Percentiles rank a stretch among this genome's conserved stretches.
These are phyloP conservation scores for Brachyptera putata DNA, from an alignment of 2,888 invertebrate species.

Conservation along the genomic window DNA sequence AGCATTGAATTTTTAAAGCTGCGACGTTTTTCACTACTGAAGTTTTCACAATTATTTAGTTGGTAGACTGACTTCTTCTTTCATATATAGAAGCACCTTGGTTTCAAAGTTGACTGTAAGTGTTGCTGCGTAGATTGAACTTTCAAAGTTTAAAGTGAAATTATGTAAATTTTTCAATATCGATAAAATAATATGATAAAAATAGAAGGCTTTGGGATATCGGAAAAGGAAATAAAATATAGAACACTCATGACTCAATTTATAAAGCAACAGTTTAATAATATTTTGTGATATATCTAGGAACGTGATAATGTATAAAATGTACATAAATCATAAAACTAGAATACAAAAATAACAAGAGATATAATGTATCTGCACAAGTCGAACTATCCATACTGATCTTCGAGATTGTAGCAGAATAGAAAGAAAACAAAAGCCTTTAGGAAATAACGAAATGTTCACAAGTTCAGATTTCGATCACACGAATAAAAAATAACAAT, in stretches of 20 bases:
- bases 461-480: not conserved
- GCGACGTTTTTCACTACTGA: no score
- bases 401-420: slow-evolving; percentile 12
- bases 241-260: not conserved
- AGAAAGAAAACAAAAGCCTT: not conserved
- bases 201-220: not conserved
- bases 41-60: no score
- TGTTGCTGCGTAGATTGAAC: no score
- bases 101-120: no score
- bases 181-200: not conserved
- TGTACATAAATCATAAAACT: no score
- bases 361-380: slow-evolving; percentile 13
- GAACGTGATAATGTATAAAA: slow-evolving; percentile 3
- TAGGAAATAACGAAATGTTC: slow-evolving; percentile 7
- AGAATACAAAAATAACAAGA: not conserved
- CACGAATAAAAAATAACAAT: not conserved
- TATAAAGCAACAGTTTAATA: not conserved
- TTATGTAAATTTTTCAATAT: no score
- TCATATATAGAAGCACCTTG: no score
- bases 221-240: not conserved
- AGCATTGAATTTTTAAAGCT: no score
- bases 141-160: no score
- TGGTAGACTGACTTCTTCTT: no score
- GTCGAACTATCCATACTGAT: slow-evolving; percentile 9
- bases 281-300: slow-evolving; percentile 11